Base-by-base conservation (phyloP, 2,113 vertebrate species). In the Amblyopsis rosae region DNA sequence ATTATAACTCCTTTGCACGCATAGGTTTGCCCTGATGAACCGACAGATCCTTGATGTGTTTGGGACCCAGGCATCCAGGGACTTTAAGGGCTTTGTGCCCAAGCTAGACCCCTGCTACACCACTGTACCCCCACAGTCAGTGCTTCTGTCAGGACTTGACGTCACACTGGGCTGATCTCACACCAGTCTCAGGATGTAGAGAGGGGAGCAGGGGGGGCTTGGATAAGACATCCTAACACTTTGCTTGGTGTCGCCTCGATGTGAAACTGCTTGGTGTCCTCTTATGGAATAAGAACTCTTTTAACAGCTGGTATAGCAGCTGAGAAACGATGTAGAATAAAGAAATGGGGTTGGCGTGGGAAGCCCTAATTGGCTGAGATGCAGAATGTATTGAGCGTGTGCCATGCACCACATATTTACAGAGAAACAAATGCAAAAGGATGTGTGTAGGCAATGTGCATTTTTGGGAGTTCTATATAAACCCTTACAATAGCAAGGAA, bases 11-110 rank as follows among this genome's bases (percentile, higher is more conserved):
- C 10, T 48, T 8, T 70, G 3, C 3, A 19, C 57, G 53, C n/a
- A 10, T 62, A 99, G 98, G 85, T 99, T 99, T 90, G 93, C 92
- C 57, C 55, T 96, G 67, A 99, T 99, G 95, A 98, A 99, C 87
- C 91, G 98, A 65, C 93, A 94, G 80, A 85, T 89, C 79, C 92
- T 99, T 57, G 96, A 99, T 78, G 91, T 93, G 55, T 99, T 99
- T 79, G 97, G 95, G 53, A 98, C 98, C 13, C 89, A 95, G 82
- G 96, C 97, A 35, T 98, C 97, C 65, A 94, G 90, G 88, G 79
- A 95, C 73, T 98, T 99, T 88, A 90, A 91, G 79, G 93, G 91
- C 88, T 97, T 97, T 80, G 89, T 87, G 0, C 96, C 95, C 56
- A 94, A 91, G 83, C 89, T 98, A 82, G 96, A 99, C 87, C 94